Evolutionary conservation across 53 echinoderm and acorn worm genomes (phyloP).

Genomic region (Henricia sp.): DNA sequence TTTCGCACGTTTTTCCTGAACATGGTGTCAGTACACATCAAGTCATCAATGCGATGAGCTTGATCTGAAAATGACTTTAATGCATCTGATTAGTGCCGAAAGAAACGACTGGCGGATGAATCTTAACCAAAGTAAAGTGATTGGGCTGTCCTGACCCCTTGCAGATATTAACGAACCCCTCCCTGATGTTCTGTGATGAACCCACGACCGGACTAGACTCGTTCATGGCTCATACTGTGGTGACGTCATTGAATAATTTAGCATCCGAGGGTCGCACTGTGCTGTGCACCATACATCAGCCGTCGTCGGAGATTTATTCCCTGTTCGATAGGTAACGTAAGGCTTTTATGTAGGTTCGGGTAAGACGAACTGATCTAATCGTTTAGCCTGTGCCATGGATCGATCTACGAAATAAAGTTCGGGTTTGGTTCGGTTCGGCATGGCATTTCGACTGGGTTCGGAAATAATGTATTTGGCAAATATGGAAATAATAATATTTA

Average conservation of each 20-base stretch:
- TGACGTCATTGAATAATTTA: conserved; percentile 60
- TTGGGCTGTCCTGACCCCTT: background rate
- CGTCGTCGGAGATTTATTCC: conserved; percentile 83
- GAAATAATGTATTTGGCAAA: no score
- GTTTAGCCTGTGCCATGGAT: no score
- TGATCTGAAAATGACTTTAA: background rate
- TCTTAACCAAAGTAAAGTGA: background rate
- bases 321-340: conserved; percentile 73
- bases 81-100: background rate
- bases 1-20: background rate
- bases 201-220: conserved; percentile 88
- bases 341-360: no score
- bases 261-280: conserved; percentile 82
- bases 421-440: no score
- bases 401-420: no score
- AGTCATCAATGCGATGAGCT: background rate
- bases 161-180: conserved; percentile 81
- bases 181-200: conserved; percentile 85
- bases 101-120: conserved; percentile 1
- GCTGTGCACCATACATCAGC: conserved; percentile 88
- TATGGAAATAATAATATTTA: no score
- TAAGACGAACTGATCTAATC: no score
- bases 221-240: conserved; percentile 81
- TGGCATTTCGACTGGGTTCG: no score
- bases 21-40: background rate